Percentiles rank a stretch among this genome's conserved stretches.
These are phyloP conservation scores for Enteromius viviparus DNA, from an alignment of 2,797 vertebrate genomes.

Conservation along the genomic window DNA sequence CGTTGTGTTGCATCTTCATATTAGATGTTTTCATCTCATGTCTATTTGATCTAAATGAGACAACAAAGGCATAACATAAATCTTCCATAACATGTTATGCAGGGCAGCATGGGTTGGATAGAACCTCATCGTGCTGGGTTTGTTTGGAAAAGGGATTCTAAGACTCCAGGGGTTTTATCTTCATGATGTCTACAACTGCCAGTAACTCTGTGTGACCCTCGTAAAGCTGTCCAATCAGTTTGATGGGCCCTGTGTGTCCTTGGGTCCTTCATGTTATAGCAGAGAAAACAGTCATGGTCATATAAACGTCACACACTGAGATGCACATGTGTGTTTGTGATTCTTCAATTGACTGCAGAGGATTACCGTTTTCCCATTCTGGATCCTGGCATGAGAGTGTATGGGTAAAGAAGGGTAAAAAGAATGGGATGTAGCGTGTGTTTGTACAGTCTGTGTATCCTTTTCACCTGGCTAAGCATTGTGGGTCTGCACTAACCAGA, in stretches of 20 bases:
- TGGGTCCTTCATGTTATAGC: not conserved
- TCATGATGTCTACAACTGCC: slow-evolving; percentile 19
- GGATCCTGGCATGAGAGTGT: not conserved
- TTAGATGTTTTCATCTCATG: slow-evolving; percentile 23
- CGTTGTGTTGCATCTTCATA: not conserved
- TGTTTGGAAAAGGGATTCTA: slow-evolving; percentile 7
- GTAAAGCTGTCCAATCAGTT: slow-evolving; percentile 41
- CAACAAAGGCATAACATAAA: slow-evolving; percentile 31
- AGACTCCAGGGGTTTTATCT: slow-evolving; percentile 31
- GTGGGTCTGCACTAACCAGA: slow-evolving; percentile 35
- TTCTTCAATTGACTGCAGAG: not conserved
- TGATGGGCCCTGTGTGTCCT: slow-evolving; percentile 22
- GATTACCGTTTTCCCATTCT: slow-evolving; percentile 3
- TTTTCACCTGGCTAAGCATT: slow-evolving; percentile 41
- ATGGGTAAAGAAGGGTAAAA: slow-evolving; percentile 1
- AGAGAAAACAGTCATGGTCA: not conserved
- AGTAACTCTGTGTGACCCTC: slow-evolving; percentile 37
- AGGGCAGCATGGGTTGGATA: not conserved
- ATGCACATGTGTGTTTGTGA: slow-evolving; percentile 12
- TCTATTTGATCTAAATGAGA: slow-evolving; percentile 35
- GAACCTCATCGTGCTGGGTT: slow-evolving; percentile 12
- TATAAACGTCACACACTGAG: slow-evolving; percentile 1
- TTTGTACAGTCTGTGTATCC: slow-evolving; percentile 45
- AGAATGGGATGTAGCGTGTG: slow-evolving; percentile 21
- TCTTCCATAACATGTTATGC: not conserved